A percentile compares a stretch with the other conserved stretches of the same genome.
Evolutionary conservation across 2,888 invertebrate species (phyloP).

Genomic region (Cistogaster globosa): DNA sequence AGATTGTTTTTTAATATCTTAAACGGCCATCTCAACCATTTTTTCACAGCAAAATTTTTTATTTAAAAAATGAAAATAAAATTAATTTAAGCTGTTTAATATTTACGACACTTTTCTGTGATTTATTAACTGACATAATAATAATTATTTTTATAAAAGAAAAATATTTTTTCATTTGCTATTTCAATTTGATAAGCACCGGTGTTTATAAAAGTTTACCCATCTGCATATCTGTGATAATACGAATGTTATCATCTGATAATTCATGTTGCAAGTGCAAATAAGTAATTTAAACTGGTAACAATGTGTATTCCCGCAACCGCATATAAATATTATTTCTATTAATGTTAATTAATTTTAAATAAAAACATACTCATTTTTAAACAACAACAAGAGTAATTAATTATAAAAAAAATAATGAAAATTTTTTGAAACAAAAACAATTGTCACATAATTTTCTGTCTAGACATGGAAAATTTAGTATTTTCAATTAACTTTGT

Average conservation of each 20-base stretch:
- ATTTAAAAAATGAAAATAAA: too few species aligned
- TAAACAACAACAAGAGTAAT: slow-evolving; percentile 57
- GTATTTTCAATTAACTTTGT: slow-evolving; percentile 81
- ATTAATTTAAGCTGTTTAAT: too few species aligned
- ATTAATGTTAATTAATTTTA: slow-evolving; percentile 79
- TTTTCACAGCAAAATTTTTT: too few species aligned
- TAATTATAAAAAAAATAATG: slow-evolving; percentile 67
- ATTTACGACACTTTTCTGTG: not conserved
- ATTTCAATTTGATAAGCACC: slow-evolving; percentile 30
- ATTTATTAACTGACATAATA: slow-evolving; percentile 22
- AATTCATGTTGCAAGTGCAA: slow-evolving; percentile 30
- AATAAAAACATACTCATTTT: slow-evolving; percentile 72
- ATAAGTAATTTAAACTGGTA: too few species aligned
- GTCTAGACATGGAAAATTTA: slow-evolving; percentile 82
- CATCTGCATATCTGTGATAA: not conserved
- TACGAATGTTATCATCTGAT: slow-evolving; percentile 15
- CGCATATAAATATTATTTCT: slow-evolving; percentile 53
- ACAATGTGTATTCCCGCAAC: too few species aligned
- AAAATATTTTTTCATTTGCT: slow-evolving; percentile 32
- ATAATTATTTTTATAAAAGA: slow-evolving; percentile 45
- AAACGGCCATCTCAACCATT: too few species aligned
- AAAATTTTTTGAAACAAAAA: slow-evolving; percentile 72
- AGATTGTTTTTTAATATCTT: too few species aligned
- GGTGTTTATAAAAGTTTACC: not conserved
- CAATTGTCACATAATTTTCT: slow-evolving; percentile 83